Conservation (phyloP, 2,797 vertebrate genomes). For the Galaxias olidus region DNA sequence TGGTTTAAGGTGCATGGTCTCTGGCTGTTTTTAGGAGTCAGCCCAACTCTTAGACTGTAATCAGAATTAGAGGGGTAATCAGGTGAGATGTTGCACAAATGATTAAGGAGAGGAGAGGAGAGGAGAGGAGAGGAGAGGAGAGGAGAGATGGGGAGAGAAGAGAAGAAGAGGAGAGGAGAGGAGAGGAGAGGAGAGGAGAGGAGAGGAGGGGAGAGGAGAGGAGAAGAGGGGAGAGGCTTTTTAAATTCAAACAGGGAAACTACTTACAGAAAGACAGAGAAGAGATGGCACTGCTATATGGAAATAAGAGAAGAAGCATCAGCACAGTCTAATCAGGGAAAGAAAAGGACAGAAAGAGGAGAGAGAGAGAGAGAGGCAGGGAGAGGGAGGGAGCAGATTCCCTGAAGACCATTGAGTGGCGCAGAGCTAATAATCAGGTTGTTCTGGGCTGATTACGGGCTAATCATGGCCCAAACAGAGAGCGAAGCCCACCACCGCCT, state of each 20-base stretch:
- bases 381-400: constrained; percentile 72
- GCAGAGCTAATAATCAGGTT: constrained; percentile 93
- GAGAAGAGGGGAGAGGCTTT: constrained; percentile 38
- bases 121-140: constrained; percentile 31
- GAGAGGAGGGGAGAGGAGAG: constrained; percentile 13
- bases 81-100: constrained; percentile 81
- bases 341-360: constrained; percentile 34
- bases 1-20: constrained; percentile 52
- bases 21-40: constrained; percentile 78
- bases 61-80: constrained; percentile 83
- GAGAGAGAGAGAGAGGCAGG: constrained; percentile 20
- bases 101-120: constrained; percentile 75
- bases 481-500: constrained; percentile 66
- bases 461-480: constrained; percentile 87
- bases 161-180: constrained; percentile 26
- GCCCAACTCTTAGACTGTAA: constrained; percentile 75
- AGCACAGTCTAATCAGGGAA: constrained; percentile 82
- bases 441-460: constrained; percentile 90
- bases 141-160: constrained; percentile 31
- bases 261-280: constrained; percentile 1
- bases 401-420: constrained; percentile 81
- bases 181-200: constrained; percentile 30
- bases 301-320: constrained; percentile 78
- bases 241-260: constrained; percentile 69
- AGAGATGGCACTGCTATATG: constrained; percentile 65